phyloP scores from a whole-genome alignment of 2,113 vertebrate genomes.

The Leptobrachium ailaonicum region DNA sequence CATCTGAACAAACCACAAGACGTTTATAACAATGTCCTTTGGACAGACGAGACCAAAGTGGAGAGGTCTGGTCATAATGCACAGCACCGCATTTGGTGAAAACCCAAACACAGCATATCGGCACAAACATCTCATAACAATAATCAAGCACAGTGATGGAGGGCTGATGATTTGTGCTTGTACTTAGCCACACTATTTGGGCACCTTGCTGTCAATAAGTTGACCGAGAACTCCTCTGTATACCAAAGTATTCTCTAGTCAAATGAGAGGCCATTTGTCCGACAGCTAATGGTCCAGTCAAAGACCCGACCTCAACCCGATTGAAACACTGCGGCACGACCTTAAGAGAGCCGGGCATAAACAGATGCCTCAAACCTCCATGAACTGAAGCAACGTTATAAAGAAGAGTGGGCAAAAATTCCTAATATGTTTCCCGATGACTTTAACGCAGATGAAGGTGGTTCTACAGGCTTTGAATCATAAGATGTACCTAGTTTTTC shows the following conservation, averaged over 20 bases:
- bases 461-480: too few species aligned
- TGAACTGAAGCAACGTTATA: background rate
- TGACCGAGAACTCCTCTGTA: background rate
- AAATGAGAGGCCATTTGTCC: background rate
- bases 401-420: too few species aligned
- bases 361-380: background rate
- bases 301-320: background rate
- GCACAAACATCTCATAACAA: background rate
- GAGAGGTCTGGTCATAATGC: background rate
- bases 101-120: background rate
- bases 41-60: background rate
- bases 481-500: too few species aligned
- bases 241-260: background rate
- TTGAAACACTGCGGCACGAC: background rate
- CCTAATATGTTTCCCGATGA: too few species aligned
- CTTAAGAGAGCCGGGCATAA: too few species aligned
- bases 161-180: background rate
- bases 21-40: background rate
- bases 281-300: background rate
- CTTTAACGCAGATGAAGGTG: too few species aligned
- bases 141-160: background rate
- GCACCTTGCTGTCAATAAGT: background rate
- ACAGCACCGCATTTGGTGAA: background rate
- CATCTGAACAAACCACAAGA: background rate
- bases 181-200: background rate